phyloP scores from a whole-genome alignment of 2,797 vertebrate species.

The Catharus ustulatus region DNA sequence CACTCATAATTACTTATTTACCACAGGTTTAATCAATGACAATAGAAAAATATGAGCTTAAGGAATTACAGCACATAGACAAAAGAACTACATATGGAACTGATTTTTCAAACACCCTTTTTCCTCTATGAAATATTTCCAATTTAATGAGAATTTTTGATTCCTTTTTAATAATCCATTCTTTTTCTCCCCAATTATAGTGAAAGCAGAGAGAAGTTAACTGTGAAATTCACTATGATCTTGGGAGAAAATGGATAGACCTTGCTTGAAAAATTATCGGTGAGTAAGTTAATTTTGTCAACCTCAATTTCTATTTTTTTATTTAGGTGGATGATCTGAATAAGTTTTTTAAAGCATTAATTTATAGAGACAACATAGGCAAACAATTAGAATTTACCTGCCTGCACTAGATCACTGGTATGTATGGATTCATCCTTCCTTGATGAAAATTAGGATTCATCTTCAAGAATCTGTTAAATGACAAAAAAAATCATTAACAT shows the following conservation, averaged over 20 bases:
- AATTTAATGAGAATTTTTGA: slow-evolving; percentile 24
- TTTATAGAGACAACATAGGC: neutral
- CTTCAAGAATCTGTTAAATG: slow-evolving; percentile 51
- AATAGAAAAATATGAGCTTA: neutral
- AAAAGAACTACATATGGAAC: neutral
- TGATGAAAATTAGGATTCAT: slow-evolving; percentile 45
- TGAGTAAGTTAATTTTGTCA: neutral
- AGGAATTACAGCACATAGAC: neutral
- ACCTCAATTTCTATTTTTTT: neutral
- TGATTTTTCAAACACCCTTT: neutral
- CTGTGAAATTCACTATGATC: slow-evolving; percentile 12
- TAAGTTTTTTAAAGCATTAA: neutral
- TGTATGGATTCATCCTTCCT: neutral
- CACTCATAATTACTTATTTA: neutral
- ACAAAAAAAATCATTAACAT: slow-evolving; percentile 42
- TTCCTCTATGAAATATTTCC: slow-evolving; percentile 31
- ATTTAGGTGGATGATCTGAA: neutral
- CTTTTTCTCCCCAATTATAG: neutral
- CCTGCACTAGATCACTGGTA: neutral
- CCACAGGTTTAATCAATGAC: neutral
- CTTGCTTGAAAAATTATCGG: slow-evolving; percentile 7
- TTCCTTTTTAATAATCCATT: neutral
- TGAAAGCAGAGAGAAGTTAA: neutral
- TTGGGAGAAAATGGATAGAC: slow-evolving; percentile 4
- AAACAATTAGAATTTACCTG: slow-evolving; percentile 33